These are phyloP conservation scores for Trinectes maculatus DNA, from an alignment of 2,113 vertebrate species.

Conservation along the genomic window DNA sequence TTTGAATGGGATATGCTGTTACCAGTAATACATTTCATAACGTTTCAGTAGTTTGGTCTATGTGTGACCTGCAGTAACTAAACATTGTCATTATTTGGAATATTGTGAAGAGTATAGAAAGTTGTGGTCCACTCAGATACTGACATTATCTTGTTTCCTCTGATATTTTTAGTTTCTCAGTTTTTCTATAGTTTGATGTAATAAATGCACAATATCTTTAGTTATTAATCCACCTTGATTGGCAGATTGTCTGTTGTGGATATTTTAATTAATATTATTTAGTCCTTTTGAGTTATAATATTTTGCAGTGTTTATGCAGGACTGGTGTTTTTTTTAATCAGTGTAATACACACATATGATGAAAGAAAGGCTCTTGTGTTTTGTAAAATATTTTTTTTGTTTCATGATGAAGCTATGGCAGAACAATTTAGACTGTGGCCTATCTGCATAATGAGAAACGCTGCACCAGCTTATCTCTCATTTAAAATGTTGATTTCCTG, in stretches of 20 bases:
- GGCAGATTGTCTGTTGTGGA: no score
- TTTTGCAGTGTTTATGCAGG: neutral
- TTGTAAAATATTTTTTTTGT: neutral
- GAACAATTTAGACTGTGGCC: neutral
- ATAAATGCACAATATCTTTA: neutral
- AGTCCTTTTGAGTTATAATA: neutral
- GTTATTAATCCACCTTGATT: neutral
- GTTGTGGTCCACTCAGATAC: neutral
- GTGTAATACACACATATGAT: no score
- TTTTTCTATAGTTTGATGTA: neutral
- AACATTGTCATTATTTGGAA: conserved; percentile 38
- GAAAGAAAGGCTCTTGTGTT: no score
- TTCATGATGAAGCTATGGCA: neutral
- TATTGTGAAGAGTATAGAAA: neutral
- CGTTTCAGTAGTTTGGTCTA: conserved; percentile 45
- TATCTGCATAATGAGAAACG: neutral
- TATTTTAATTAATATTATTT: no score
- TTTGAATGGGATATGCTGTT: conserved; percentile 42
- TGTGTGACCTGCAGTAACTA: conserved; percentile 26
- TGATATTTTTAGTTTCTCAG: neutral
- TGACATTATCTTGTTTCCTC: no score
- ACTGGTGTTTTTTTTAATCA: neutral
- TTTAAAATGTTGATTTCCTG: conserved; percentile 37
- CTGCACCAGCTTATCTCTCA: conserved; percentile 8
- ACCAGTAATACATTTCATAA: conserved; percentile 46